Evolutionary conservation across 2,888 invertebrate species (phyloP), one percentile per base, ranked within the genome.

Genomic region (Caenorhabditis zanzibari): DNA sequence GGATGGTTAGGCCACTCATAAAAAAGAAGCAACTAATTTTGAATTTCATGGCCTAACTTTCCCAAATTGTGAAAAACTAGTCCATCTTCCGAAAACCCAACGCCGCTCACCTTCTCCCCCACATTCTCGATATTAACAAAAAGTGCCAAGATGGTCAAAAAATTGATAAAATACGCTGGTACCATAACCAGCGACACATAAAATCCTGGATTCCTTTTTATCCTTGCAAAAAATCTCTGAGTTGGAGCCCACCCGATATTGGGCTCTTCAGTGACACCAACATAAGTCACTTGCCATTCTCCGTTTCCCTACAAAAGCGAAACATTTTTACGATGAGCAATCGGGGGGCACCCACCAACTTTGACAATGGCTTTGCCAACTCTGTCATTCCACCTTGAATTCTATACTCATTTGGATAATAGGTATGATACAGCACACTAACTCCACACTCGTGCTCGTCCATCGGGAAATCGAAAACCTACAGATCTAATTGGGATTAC

Each of bases 171-270:
- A 44, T 64, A 84, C 6, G 84, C 72, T 1, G 84, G 84, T 1
- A 81, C 59, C 71, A 84, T 84, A 22, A 84, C 69, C 24, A 84
- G 66, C 12, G 68, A 58, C 7, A 80, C 56, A 52, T 84, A 84
- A 22, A 84, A 84, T 22, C 72, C 76, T 9, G 84, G 84, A 56
- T 82, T 85, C 7, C 85, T 41, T 16, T 47, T 26, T n/a, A 81
- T 41, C 32, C 47, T 68, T 3, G 81, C 81, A 2, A 68, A 47
- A 26, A 73, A 73, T 32, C 41, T 22, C 22, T 81, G 81, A 26
- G 58, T 38, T 0, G 38, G 7, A 1, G 52, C 49, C 14, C 44
- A 49, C 9, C 26, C 26, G 1, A 19, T 28, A 28, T 16, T 14
- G 12, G 44, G 26, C 58, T 61, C 44, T n/a, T 71, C 61, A 9